Percentiles rank a stretch among this genome's conserved stretches.
Evolutionary conservation across 2,888 invertebrate genomes (phyloP).

Genomic region (Sthenelais limicola): DNA sequence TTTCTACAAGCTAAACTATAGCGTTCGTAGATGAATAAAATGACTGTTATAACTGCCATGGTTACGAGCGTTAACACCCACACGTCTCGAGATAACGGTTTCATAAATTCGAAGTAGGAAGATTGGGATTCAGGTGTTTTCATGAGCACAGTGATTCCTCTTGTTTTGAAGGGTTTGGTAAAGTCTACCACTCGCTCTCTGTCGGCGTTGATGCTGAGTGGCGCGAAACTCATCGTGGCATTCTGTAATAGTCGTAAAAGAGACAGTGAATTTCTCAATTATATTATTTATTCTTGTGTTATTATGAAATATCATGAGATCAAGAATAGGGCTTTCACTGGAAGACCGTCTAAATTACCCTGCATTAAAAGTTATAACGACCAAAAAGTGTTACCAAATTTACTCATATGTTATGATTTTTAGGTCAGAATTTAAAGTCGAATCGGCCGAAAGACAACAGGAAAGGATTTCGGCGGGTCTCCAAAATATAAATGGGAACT

Average conservation of each 20-base stretch:
- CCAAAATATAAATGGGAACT: too few species aligned
- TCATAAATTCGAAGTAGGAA: conserved; percentile 69
- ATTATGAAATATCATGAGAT: too few species aligned
- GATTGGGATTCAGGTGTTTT: conserved; percentile 60
- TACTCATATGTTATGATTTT: too few species aligned
- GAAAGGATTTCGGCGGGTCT: too few species aligned
- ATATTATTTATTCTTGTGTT: too few species aligned
- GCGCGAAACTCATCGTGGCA: conserved; percentile 68
- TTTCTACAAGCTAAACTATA: conserved; percentile 56
- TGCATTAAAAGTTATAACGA: too few species aligned
- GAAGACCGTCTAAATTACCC: too few species aligned
- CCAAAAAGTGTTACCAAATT: too few species aligned
- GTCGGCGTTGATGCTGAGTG: conserved; percentile 66
- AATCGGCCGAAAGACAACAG: too few species aligned
- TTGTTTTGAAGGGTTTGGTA: conserved; percentile 70
- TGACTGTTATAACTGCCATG: conserved; percentile 63
- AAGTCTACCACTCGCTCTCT: conserved; percentile 68
- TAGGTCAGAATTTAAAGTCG: too few species aligned
- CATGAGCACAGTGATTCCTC: conserved; percentile 68
- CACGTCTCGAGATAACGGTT: conserved; percentile 64
- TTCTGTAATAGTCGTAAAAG: conserved; percentile 63
- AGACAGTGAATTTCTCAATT: too few species aligned
- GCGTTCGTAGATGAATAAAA: conserved; percentile 63
- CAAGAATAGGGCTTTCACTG: too few species aligned
- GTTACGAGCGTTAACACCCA: conserved; percentile 67